Evolutionary conservation across 1,140 invertebrate species (phyloP), one percentile per base, ranked within the genome.

Genomic region (Eciton burchellii): DNA sequence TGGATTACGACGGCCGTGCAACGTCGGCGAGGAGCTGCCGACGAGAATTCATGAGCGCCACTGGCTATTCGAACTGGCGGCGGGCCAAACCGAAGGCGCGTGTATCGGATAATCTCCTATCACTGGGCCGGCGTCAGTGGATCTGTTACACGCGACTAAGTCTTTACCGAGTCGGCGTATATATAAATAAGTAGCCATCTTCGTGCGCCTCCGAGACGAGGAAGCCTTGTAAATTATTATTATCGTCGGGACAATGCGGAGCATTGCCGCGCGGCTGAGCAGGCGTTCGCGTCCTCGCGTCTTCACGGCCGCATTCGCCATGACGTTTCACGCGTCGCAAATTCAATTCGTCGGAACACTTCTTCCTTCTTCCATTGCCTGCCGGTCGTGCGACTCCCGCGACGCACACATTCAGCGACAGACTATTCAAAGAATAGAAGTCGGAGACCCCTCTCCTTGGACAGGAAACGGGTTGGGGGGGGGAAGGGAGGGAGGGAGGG

Each of bases 1-100:
- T 91, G 89, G 89, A 92, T 83, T 86, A 60, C 24, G 26, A 57
- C 47, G 24, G 54, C 63, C 49, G 49, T 81, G 56, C 57, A 68
- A 45, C 70, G 60, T 24, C 43, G 16, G 41, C 43, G 21, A 21
- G 56, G 56, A 26, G 57, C 87, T 84, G n/a, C 77, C 57, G 56
- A 45, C 71, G 85, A 87, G 45, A 84, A 59, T 76, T 72, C 56
- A 70, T 56, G 70, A 77, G 54, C 57, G 74, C 62, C 70, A 87
- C 82, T 88, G 85, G 85, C 85, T 72, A 41, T 77, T 82, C 26
- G 49, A 43, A 54, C 73, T 86, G 86, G 86, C 86, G 57, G 45
- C 0, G 35, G 56, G 81, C 81, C 81, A 82, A 47, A 56, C 47
- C n/a, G 47, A 29, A 54, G 45, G 45, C 57, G 81, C 45, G 65